These are phyloP conservation scores for Hydropsyche betteni DNA, from an alignment of 2,888 invertebrate genomes.

Conservation along the genomic window DNA sequence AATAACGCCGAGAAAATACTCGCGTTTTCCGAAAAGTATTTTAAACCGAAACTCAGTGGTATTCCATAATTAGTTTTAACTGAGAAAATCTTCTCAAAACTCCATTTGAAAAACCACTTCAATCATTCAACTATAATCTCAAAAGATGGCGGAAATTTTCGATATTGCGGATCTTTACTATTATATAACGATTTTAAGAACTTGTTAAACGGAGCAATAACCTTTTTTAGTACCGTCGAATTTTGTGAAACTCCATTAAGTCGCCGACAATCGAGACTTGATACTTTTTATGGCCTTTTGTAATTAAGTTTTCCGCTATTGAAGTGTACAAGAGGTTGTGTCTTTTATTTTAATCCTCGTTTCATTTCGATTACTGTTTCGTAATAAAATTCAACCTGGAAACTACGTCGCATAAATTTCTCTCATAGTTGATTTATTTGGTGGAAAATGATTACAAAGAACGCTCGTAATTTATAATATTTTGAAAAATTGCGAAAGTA, in stretches of 20 bases:
- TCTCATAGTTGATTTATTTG: no score
- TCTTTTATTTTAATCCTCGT: constrained; percentile 3
- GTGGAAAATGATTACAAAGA: background rate
- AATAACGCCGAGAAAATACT: no score
- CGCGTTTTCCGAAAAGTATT: no score
- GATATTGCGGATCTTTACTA: background rate
- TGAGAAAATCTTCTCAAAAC: no score
- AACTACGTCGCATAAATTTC: background rate
- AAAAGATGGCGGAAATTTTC: no score
- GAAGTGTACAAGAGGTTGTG: constrained; percentile 1
- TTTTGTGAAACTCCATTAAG: constrained; percentile 14
- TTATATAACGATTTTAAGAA: background rate
- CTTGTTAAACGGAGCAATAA: constrained; percentile 13
- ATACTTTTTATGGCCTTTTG: constrained; percentile 12
- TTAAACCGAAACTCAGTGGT: no score
- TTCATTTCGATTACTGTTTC: background rate
- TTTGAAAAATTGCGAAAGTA: background rate
- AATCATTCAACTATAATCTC: no score
- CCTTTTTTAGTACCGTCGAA: constrained; percentile 7
- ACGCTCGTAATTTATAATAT: background rate
- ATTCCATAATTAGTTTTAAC: no score
- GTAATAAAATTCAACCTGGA: background rate
- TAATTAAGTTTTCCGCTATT: constrained; percentile 7
- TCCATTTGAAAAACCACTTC: no score
- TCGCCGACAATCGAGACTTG: constrained; percentile 13